phyloP scores from a whole-genome alignment of 2,797 vertebrate species.

The Gymnoscopelus microlampas region DNA sequence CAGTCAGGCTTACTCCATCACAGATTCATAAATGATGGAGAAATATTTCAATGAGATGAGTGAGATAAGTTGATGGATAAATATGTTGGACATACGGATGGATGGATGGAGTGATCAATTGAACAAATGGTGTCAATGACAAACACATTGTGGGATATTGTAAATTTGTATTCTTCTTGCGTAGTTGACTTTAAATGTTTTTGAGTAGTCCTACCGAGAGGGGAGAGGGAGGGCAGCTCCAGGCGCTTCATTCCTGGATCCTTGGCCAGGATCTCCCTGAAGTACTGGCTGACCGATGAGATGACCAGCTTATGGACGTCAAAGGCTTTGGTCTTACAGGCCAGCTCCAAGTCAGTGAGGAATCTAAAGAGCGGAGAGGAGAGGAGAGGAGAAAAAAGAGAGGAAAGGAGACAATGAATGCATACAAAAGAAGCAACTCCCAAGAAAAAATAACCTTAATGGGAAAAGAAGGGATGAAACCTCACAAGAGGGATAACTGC shows the following conservation, averaged over 20 bases:
- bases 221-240: constrained; percentile 82
- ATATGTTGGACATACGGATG: background rate
- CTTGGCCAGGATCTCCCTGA: constrained; percentile 84
- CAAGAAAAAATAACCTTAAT: background rate
- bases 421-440: background rate
- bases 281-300: constrained; percentile 86
- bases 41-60: background rate
- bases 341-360: constrained; percentile 85
- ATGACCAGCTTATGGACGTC: constrained; percentile 87
- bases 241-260: constrained; percentile 83
- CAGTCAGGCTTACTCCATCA: background rate
- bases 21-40: background rate
- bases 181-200: no score
- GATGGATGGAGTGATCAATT: background rate
- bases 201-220: constrained; percentile 70
- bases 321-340: constrained; percentile 87
- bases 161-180: no score
- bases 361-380: constrained; percentile 61
- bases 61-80: no score
- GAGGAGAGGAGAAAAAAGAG: background rate
- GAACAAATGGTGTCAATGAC: background rate
- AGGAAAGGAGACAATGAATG: background rate
- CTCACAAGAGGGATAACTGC: background rate
- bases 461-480: background rate
- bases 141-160: background rate